phyloP scores from a whole-genome alignment of 2,113 vertebrate species.

The Astur gentilis region DNA sequence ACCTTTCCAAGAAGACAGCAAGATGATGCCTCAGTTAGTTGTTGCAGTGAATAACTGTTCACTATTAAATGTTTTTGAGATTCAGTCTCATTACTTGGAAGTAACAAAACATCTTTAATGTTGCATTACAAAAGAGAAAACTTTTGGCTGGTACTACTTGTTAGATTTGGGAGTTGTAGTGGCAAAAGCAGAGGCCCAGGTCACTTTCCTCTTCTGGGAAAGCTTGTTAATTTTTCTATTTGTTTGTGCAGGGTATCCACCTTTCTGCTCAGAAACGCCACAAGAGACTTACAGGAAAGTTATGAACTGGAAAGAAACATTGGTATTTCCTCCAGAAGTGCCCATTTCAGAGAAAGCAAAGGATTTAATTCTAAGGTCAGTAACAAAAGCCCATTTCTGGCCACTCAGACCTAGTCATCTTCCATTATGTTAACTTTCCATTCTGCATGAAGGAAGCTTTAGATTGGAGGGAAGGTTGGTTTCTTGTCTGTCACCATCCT shows the following conservation, averaged over 20 bases:
- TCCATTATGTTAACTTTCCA: background rate
- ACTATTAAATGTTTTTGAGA: background rate
- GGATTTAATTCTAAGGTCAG: conserved; percentile 90
- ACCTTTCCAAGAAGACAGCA: background rate
- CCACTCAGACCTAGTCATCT: background rate
- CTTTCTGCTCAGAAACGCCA: conserved; percentile 97
- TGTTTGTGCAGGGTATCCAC: conserved; percentile 86
- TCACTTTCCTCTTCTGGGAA: background rate
- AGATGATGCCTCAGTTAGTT: background rate
- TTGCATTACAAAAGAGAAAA: background rate
- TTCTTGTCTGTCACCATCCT: background rate
- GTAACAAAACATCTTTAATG: background rate
- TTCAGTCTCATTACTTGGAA: background rate
- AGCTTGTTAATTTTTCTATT: background rate
- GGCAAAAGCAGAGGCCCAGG: background rate
- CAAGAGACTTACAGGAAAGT: conserved; percentile 98
- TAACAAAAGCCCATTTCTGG: background rate
- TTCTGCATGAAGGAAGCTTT: background rate
- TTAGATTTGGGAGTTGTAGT: background rate
- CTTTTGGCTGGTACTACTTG: background rate
- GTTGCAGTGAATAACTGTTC: background rate
- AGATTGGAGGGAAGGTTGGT: background rate
- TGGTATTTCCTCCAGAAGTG: conserved; percentile 95
- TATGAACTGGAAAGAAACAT: conserved; percentile 98
- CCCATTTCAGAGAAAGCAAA: conserved; percentile 97